Evolutionary conservation across 2,888 invertebrate genomes (phyloP).

Genomic region (Polydrusus tereticollis): DNA sequence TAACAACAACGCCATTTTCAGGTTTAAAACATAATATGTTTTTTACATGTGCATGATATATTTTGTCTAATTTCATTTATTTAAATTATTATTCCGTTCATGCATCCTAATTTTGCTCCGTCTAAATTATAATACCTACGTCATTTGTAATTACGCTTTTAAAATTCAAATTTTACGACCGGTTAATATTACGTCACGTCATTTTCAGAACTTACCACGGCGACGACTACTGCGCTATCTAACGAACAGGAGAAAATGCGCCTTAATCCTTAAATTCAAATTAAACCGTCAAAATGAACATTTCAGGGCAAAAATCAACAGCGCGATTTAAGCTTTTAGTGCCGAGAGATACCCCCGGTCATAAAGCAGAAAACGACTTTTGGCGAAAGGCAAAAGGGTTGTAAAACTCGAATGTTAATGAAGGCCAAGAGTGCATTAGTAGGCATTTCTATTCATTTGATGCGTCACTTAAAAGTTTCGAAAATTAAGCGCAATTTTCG

Average conservation of each 20-base stretch:
- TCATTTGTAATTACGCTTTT: not conserved
- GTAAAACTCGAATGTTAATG: constrained; percentile 49
- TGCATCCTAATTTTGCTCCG: too few relatives aligned
- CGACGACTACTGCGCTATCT: constrained; percentile 24
- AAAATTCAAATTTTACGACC: constrained; percentile 38
- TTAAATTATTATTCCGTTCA: too few relatives aligned
- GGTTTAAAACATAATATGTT: too few relatives aligned
- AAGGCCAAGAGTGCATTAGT: constrained; percentile 48
- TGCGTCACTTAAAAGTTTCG: constrained; percentile 47
- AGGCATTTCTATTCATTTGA: constrained; percentile 50
- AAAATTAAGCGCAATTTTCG: constrained; percentile 44
- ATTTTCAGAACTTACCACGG: constrained; percentile 11
- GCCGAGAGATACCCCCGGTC: constrained; percentile 33
- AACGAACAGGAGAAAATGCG: constrained; percentile 26
- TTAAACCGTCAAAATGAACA: constrained; percentile 43
- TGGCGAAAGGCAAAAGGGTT: constrained; percentile 50
- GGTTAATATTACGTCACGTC: constrained; percentile 37
- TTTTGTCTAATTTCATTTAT: too few relatives aligned
- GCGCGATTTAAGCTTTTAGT: constrained; percentile 63
- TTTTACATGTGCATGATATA: too few relatives aligned
- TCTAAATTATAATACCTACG: too few relatives aligned
- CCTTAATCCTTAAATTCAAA: constrained; percentile 44
- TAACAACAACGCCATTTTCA: too few relatives aligned
- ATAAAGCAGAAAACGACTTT: constrained; percentile 50
- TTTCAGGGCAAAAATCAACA: constrained; percentile 53